These are phyloP conservation scores for Poeciliopsis turrubarensis DNA, from an alignment of 2,113 vertebrate genomes.

Conservation along the genomic window DNA sequence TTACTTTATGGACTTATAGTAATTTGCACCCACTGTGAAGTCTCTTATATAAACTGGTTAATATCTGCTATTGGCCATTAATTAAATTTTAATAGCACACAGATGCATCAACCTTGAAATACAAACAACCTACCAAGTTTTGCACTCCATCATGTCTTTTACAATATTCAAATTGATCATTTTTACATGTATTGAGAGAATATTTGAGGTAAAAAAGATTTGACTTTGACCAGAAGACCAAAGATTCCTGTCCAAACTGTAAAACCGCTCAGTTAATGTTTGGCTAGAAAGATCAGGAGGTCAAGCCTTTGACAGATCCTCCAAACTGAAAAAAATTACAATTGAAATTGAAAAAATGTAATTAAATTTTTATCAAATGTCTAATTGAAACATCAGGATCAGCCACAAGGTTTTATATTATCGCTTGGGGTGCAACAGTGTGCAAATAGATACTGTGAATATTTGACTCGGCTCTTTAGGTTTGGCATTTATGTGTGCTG, in stretches of 20 bases:
- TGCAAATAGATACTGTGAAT: too few species aligned
- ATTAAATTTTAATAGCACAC: neutral
- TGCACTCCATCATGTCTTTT: too few species aligned
- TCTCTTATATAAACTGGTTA: neutral
- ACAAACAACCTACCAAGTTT: neutral
- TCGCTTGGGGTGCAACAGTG: too few species aligned
- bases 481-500: too few species aligned
- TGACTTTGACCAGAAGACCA: neutral
- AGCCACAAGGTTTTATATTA: neutral
- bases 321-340: neutral
- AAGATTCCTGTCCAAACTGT: neutral
- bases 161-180: neutral
- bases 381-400: neutral
- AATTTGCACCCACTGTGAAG: neutral
- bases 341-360: too few species aligned
- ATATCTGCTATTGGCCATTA: neutral
- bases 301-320: neutral
- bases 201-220: neutral
- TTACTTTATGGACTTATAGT: slow-evolving; percentile 6
- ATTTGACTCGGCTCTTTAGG: too few species aligned
- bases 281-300: neutral
- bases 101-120: neutral
- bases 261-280: neutral
- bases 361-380: too few species aligned
- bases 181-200: neutral